Base-by-base conservation (phyloP, 2,888 invertebrate species). In the Trissolcus japonicus region DNA sequence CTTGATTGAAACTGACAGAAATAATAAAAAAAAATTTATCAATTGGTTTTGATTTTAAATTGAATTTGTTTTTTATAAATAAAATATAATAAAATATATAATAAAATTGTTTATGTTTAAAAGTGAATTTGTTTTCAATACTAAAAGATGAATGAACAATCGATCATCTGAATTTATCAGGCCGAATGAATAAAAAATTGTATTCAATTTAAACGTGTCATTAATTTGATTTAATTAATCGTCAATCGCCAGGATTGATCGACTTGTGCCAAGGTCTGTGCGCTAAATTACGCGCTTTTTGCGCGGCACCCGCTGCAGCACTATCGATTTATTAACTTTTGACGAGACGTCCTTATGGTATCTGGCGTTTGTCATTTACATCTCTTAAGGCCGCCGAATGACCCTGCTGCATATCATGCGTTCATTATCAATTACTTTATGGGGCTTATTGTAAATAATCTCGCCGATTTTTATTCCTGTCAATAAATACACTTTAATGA, bases 321-420 rank as follows among this genome's bases (percentile, higher is more conserved):
- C 61, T 76, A 76, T 71, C 76, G 76, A 76, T 76, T 76, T 69
- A 76, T 76, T 76, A 69, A 76, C 76, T 69, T 75, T 76, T 76
- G 61, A 71, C 71, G 71, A 76, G 76, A 56, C 62, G 57, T 76
- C 76, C 76, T 66, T 76, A 76, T 66, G 61, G 48, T 55, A 69
- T 69, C 76, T 76, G 76, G 66, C 41, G 46, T 71, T 66, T 65
- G 71, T 76, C 66, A 61, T 66, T 76, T 66, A n/a, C 65, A 57
- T 43, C 76, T 66, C 56, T 29, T 71, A 66, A 71, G 71, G 62
- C 76, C 71, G 71, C 50, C 65, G 56, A 66, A 13, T 66, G 71
- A 76, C 76, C 75, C 69, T 76, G 76, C 51, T 57, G 50, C 46
- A 6, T 54, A 63, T 59, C 41, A 35, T 48, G 54, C 57, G 63